A percentile compares a stretch with the other conserved stretches of the same genome.
phyloP scores from a whole-genome alignment of 2,888 invertebrate genomes.

The Andrena trimmerana region DNA sequence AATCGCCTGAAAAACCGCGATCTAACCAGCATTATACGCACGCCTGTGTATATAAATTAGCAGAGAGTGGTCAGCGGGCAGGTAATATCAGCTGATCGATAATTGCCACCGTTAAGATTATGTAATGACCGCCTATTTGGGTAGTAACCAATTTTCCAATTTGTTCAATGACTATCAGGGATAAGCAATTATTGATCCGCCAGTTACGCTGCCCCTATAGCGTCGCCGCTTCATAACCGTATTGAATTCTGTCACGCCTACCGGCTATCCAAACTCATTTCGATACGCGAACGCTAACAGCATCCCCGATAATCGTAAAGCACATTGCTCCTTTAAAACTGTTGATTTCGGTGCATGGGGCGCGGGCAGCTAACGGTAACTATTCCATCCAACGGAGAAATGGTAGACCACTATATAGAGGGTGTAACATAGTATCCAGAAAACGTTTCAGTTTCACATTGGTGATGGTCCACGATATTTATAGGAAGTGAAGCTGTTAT shows the following conservation, averaged over 20 bases:
- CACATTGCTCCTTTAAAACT: conserved; percentile 7
- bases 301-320: conserved; percentile 11
- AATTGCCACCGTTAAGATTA: conserved; percentile 63
- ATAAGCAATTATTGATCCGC: conserved; percentile 36
- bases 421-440: no score
- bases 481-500: no score
- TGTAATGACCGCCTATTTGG: conserved; percentile 55
- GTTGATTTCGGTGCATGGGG: background rate
- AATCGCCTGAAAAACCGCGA: background rate
- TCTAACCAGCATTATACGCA: background rate
- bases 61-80: background rate
- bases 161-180: conserved; percentile 56
- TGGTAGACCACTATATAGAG: background rate
- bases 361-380: background rate
- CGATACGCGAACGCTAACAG: background rate
- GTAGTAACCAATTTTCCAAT: conserved; percentile 65
- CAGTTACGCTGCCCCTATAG: background rate
- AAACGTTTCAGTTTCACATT: no score
- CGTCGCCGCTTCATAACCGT: conserved; percentile 4
- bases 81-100: conserved; percentile 40
- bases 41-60: background rate
- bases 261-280: background rate
- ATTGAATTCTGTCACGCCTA: conserved; percentile 23
- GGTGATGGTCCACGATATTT: no score
- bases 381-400: background rate